Conservation (phyloP, 2,797 vertebrate species). For the Oophaga sylvatica region DNA sequence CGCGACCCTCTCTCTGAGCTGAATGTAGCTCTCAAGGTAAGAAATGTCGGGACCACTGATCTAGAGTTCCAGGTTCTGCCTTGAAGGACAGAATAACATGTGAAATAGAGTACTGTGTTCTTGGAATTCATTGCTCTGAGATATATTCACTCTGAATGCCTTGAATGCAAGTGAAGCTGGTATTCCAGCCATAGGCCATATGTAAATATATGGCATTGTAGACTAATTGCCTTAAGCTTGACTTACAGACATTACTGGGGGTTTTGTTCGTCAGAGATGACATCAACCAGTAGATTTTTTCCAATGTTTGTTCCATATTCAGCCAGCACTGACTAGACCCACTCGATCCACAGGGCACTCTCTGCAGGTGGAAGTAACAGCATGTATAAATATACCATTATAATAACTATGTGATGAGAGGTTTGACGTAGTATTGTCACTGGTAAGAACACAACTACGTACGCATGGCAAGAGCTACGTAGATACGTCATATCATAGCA, state of each 20-base stretch:
- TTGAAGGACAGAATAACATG: not conserved
- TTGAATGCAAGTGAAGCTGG: not conserved
- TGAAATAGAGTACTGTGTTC: not conserved
- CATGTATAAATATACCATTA: not conserved
- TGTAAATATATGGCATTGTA: not conserved
- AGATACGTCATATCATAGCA: not conserved
- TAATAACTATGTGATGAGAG: not conserved
- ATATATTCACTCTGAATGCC: not conserved
- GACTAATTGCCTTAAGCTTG: not conserved
- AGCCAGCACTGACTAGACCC: constrained; percentile 6
- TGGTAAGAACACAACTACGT: not conserved
- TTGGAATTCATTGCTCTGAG: not conserved
- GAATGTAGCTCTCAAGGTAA: too few species aligned
- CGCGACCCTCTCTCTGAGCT: too few species aligned
- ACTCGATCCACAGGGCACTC: not conserved
- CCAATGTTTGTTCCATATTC: not conserved
- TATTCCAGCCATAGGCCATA: not conserved
- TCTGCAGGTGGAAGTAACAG: constrained; percentile 29
- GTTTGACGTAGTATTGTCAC: not conserved
- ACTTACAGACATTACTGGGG: constrained; percentile 53
- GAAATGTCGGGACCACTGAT: too few species aligned
- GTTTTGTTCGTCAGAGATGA: constrained; percentile 29
- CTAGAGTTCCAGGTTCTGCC: not conserved
- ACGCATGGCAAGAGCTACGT: not conserved
- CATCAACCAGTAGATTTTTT: constrained; percentile 40